Base-by-base conservation (phyloP, 2,888 invertebrate genomes). In the Phengaris alcon region DNA sequence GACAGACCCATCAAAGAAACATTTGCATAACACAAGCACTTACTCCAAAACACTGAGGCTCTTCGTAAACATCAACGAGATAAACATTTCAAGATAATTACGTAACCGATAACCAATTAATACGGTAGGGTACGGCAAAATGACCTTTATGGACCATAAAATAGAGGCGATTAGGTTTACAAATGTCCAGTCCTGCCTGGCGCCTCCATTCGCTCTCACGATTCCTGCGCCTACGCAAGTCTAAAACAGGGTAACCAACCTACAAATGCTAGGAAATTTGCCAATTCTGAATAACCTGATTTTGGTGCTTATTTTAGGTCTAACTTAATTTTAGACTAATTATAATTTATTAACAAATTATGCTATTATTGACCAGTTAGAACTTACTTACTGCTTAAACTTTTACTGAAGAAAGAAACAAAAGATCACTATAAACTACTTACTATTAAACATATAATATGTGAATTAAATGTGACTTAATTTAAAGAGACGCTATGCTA, bases 131-230 rank as follows among this genome's bases (percentile, higher is more conserved):
- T 15, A 70, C 51, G 51, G 70, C 13, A 76, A 75, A 68, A 35
- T 75, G 46, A 44, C n/a, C 46, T 76, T 76, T 77, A 69, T 12
- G 9, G 2, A 9, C 10, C 55, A 75, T 48, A 12, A 46, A 22
- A 72, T 76, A 76, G 52, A 76, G 59, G 54, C 59, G 55, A 22
- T 46, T 64, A 54, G 55, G 44, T 51, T 74, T 72, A 15, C 77
- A 77, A 80, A 78, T 77, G 75, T 75, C 77, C 80, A 80, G 80
- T 80, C 79, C 79, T 76, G 80, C 68, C 80, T 81, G 84, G 84
- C 84, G 85, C 84, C 82, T 77, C 64, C 64, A 64, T 64, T 64
- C 80, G 84, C 82, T 88, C 89, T 84, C 89, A 89, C 88, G 88
- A 82, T 79, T 81, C 80, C 82, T 77, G 80, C 85, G 80, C 88